Evolutionary conservation across 2,113 vertebrate species (phyloP).

Genomic region (Athene noctua): DNA sequence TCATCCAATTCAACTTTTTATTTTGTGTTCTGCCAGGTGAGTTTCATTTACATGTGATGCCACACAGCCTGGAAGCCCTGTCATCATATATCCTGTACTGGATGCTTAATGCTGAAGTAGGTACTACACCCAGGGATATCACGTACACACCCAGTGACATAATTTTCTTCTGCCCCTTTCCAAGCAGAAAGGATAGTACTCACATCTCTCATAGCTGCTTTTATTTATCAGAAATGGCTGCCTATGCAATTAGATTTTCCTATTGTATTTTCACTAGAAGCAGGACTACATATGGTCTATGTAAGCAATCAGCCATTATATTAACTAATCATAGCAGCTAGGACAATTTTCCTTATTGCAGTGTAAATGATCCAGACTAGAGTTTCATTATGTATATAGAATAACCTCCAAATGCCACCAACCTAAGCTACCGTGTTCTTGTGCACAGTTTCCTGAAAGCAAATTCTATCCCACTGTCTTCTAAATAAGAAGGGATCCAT

Average conservation of each 20-base stretch:
- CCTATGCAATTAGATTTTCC: background rate
- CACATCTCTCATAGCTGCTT: background rate
- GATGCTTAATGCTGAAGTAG: background rate
- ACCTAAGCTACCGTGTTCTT: background rate
- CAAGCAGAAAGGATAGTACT: background rate
- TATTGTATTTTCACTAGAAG: background rate
- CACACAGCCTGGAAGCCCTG: background rate
- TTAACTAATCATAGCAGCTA: background rate
- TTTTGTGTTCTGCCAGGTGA: background rate
- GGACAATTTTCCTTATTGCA: background rate
- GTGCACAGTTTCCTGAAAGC: background rate
- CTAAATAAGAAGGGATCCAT: background rate
- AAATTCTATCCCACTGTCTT: background rate
- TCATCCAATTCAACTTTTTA: background rate
- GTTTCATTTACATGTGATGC: background rate
- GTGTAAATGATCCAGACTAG: background rate
- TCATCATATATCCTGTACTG: background rate
- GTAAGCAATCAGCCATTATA: background rate
- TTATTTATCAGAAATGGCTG: background rate
- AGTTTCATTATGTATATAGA: background rate
- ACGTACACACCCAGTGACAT: background rate
- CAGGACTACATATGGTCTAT: background rate
- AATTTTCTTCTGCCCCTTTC: background rate
- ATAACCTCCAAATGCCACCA: background rate
- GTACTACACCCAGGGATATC: background rate